These are phyloP conservation scores for Tylochromis polylepis DNA, from an alignment of 2,113 vertebrate species.

Conservation along the genomic window DNA sequence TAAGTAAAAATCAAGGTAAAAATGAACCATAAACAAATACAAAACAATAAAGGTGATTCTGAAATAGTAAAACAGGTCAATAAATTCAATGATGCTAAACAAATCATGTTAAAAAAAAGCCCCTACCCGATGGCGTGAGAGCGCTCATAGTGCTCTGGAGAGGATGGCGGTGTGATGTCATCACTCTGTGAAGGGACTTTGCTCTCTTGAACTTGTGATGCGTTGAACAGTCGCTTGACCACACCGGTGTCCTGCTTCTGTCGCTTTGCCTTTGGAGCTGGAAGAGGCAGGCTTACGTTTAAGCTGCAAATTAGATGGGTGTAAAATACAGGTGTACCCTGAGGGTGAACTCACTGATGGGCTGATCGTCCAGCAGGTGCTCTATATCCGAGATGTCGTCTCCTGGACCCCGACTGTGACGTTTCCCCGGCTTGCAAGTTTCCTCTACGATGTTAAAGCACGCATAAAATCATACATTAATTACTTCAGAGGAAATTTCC, in stretches of 20 bases:
- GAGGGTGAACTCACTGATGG: slow-evolving; percentile 64
- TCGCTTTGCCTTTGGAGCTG: slow-evolving; percentile 82
- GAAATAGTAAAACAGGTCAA: not conserved
- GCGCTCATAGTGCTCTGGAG: slow-evolving; percentile 55
- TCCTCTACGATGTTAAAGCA: not conserved
- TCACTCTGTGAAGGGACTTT: slow-evolving; percentile 28
- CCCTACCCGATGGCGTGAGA: slow-evolving; percentile 54
- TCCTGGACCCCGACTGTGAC: not conserved
- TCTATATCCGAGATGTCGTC: slow-evolving; percentile 19
- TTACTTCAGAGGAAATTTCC: not conserved
- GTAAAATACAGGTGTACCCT: not conserved
- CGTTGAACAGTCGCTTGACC: slow-evolving; percentile 79
- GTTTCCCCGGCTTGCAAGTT: not conserved
- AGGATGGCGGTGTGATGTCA: slow-evolving; percentile 73
- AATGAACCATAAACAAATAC: not conserved
- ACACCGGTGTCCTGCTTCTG: slow-evolving; percentile 76
- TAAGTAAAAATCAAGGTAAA: not conserved
- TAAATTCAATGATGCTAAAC: not conserved
- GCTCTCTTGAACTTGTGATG: slow-evolving; percentile 21
- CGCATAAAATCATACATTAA: not conserved
- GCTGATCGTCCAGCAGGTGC: slow-evolving; percentile 9
- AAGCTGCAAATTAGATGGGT: not conserved
- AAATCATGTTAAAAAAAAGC: not conserved
- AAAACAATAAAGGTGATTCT: not conserved
- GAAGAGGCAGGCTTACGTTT: not conserved